Evolutionary conservation across 2,888 invertebrate genomes (phyloP).

Genomic region (Sturmia bella): DNA sequence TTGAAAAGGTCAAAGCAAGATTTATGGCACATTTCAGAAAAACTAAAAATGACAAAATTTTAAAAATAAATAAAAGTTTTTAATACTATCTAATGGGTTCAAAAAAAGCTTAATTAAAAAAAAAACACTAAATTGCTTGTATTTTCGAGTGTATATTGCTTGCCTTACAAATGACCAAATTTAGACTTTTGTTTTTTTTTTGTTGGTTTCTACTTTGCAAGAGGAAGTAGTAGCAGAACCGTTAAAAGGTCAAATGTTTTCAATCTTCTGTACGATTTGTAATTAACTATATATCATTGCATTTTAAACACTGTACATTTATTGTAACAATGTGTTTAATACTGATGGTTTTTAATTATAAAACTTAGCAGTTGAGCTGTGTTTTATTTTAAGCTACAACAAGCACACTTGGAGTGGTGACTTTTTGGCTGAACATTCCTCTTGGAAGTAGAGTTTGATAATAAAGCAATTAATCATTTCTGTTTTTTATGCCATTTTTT

Average conservation of each 20-base stretch:
- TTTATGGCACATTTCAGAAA: too few species aligned
- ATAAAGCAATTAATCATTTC: too few species aligned
- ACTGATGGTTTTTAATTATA: slow-evolving; percentile 7
- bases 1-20: too few species aligned
- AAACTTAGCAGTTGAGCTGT: background rate
- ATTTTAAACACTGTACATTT: slow-evolving; percentile 31
- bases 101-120: too few species aligned
- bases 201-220: background rate
- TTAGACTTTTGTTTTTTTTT: slow-evolving; percentile 25
- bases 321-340: slow-evolving; percentile 20
- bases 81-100: background rate
- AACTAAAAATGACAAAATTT: too few species aligned
- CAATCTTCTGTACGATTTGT: slow-evolving; percentile 58
- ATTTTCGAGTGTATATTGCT: slow-evolving; percentile 39
- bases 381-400: too few species aligned
- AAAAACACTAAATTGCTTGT: background rate
- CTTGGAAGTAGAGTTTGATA: too few species aligned
- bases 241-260: slow-evolving; percentile 67
- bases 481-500: too few species aligned
- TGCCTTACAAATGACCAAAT: slow-evolving; percentile 53
- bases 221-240: slow-evolving; percentile 66
- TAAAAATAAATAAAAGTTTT: too few species aligned
- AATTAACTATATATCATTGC: slow-evolving; percentile 61
- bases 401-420: too few species aligned
- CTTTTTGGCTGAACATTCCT: too few species aligned